phyloP scores from a whole-genome alignment of 2,797 vertebrate species.

The Pelochelys cantorii region DNA sequence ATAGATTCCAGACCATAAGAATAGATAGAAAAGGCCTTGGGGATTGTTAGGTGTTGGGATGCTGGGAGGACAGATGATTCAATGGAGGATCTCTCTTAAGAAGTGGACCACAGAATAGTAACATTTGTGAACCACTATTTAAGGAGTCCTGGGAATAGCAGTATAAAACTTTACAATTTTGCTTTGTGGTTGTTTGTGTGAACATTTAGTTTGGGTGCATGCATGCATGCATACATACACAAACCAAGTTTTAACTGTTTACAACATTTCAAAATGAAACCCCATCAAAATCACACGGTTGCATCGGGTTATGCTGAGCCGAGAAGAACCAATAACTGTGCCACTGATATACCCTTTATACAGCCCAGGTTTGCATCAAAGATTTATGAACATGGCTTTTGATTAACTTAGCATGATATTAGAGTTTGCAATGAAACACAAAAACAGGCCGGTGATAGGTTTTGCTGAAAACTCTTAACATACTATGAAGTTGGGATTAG shows the following conservation, averaged over 20 bases:
- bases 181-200: fast-evolving
- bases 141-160: neutral
- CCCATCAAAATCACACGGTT: neutral
- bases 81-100: neutral
- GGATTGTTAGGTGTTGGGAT: neutral
- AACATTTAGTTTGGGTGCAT: fast-evolving
- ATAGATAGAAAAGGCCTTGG: fast-evolving
- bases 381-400: neutral
- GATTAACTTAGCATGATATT: neutral
- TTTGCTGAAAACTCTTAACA: neutral
- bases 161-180: neutral
- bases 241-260: neutral
- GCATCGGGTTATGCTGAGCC: neutral
- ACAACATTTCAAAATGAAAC: neutral
- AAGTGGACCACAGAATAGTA: neutral
- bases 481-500: conserved; percentile 31
- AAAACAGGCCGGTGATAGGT: neutral
- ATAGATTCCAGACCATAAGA: neutral
- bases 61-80: neutral
- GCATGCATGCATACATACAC: neutral
- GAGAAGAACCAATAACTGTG: neutral
- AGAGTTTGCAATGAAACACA: neutral
- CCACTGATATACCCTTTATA: neutral
- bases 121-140: neutral
- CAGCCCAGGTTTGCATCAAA: neutral